These are phyloP conservation scores for Eucriotettix oculatus DNA, from an alignment of 2,888 invertebrate species.

Conservation along the genomic window DNA sequence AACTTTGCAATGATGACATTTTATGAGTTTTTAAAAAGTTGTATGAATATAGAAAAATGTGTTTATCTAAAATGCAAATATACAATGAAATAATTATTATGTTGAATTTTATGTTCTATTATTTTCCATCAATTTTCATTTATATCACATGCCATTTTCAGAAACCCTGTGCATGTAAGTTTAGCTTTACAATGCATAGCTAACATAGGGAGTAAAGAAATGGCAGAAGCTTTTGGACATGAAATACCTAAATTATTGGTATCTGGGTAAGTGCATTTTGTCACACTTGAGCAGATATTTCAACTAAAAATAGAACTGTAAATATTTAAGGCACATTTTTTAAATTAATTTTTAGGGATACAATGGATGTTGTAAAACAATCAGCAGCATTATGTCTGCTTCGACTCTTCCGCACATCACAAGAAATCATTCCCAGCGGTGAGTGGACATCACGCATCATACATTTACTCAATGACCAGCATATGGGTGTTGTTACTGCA, in stretches of 20 bases:
- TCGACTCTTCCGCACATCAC: constrained; percentile 83
- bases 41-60: neutral
- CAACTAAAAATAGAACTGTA: neutral
- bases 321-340: neutral
- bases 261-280: constrained; percentile 52
- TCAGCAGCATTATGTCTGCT: constrained; percentile 94
- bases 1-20: neutral
- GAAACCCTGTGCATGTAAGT: constrained; percentile 95
- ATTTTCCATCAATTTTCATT: neutral
- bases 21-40: neutral
- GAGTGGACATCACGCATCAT: constrained; percentile 99
- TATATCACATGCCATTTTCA: constrained; percentile 13
- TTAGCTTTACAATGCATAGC: constrained; percentile 98
- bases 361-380: constrained; percentile 98
- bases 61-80: neutral
- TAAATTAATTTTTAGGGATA: constrained; percentile 47
- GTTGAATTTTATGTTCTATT: neutral
- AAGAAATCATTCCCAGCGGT: constrained; percentile 90
- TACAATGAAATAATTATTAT: neutral
- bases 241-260: constrained; percentile 97
- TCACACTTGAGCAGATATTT: neutral
- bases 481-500: constrained; percentile 98
- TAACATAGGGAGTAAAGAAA: constrained; percentile 97
- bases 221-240: constrained; percentile 98
- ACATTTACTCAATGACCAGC: constrained; percentile 95